Conservation (phyloP, 1,140 invertebrate genomes). For the Propsilocerus akamusi region DNA sequence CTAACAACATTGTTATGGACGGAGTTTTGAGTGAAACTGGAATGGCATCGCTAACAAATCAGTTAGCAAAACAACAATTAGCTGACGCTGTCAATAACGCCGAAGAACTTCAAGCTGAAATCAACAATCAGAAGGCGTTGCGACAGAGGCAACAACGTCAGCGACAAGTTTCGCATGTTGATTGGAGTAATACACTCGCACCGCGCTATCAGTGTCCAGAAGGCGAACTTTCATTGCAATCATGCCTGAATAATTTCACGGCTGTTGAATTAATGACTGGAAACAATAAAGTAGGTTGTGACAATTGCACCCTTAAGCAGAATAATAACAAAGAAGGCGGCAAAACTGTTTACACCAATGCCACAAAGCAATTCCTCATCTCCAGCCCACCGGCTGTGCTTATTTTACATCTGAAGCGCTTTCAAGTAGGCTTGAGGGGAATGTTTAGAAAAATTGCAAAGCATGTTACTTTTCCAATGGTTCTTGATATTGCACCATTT, state of each 20-base stretch:
- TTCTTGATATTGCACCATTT: conserved; percentile 79
- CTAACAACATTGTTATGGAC: conserved; percentile 12
- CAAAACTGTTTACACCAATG: conserved; percentile 71
- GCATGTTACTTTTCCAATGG: conserved; percentile 70
- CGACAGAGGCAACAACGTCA: background rate
- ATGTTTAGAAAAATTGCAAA: conserved; percentile 60
- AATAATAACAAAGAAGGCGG: conserved; percentile 36
- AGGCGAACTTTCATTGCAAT: conserved; percentile 64
- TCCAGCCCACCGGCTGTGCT: conserved; percentile 79
- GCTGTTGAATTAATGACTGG: conserved; percentile 71
- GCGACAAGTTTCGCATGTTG: conserved; percentile 20
- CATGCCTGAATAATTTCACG: conserved; percentile 84
- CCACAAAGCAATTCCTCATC: conserved; percentile 81
- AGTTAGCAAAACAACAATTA: background rate
- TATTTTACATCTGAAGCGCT: conserved; percentile 87
- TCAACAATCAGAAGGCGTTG: background rate
- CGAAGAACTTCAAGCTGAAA: background rate
- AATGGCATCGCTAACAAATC: background rate
- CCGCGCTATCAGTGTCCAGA: conserved; percentile 49
- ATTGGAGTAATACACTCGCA: conserved; percentile 31
- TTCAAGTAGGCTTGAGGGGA: conserved; percentile 43
- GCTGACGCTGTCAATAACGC: background rate
- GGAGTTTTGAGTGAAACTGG: background rate
- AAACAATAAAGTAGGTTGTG: conserved; percentile 83
- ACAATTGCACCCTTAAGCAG: conserved; percentile 68